Conservation (phyloP, 2,797 vertebrate genomes). For the Sitta carolinensis region DNA sequence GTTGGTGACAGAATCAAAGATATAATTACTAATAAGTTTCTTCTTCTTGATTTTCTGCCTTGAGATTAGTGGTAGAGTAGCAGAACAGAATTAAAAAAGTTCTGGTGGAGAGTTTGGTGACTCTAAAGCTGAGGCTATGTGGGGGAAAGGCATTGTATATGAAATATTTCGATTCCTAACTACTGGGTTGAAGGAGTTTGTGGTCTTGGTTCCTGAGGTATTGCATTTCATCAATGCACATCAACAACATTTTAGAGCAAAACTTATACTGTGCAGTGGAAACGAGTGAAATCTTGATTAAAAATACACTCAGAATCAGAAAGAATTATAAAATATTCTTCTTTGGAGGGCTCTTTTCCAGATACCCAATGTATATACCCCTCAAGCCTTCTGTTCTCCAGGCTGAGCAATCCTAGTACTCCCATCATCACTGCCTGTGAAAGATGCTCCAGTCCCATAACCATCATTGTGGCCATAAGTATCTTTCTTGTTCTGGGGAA, state of each 20-base stretch:
- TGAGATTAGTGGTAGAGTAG: background rate
- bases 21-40: background rate
- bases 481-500: background rate
- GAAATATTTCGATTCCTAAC: background rate
- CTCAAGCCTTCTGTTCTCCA: background rate
- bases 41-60: background rate
- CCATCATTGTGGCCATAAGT: background rate
- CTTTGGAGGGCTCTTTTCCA: background rate
- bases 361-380: accelerated
- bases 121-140: background rate
- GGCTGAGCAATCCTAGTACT: background rate
- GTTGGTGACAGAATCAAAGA: background rate
- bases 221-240: background rate
- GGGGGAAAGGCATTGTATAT: background rate
- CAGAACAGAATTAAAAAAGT: background rate
- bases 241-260: background rate
- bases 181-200: background rate
- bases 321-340: background rate
- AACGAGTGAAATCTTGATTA: background rate
- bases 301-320: background rate
- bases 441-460: background rate
- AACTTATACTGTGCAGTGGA: background rate
- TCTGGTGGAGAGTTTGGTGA: background rate
- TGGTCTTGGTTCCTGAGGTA: background rate
- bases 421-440: background rate